These are phyloP conservation scores for Philonicus albiceps DNA, from an alignment of 2,888 invertebrate species.

Conservation along the genomic window DNA sequence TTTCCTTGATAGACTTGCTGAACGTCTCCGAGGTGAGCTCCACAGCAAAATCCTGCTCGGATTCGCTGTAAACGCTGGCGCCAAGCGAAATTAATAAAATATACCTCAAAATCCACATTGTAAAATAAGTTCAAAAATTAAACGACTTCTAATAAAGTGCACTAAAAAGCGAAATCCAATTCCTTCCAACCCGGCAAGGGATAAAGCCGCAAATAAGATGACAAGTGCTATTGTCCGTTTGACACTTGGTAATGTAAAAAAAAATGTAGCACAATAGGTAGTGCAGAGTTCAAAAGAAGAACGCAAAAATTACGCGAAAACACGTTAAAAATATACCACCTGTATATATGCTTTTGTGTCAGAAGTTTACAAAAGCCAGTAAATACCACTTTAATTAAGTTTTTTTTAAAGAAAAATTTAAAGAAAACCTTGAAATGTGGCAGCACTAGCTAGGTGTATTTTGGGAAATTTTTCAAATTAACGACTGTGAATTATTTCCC, in stretches of 20 bases:
- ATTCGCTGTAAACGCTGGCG: not conserved
- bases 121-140: not conserved
- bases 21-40: constrained; percentile 69
- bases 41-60: not conserved
- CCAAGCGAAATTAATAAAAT: not conserved
- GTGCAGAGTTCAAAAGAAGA: not conserved
- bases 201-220: not conserved
- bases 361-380: not conserved
- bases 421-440: not conserved
- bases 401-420: not conserved
- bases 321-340: not conserved
- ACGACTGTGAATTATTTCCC: not conserved
- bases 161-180: not conserved
- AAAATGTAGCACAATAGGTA: not conserved
- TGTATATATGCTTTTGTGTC: not conserved
- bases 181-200: not conserved
- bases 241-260: not conserved
- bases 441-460: not conserved
- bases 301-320: not conserved
- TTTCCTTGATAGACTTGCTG: constrained; percentile 69
- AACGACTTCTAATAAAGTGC: not conserved
- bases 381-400: not conserved
- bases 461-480: not conserved
- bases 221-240: not conserved
- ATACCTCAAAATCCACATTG: constrained; percentile 10